phyloP scores from a whole-genome alignment of 2,113 vertebrate species.

The Silurus asotus region DNA sequence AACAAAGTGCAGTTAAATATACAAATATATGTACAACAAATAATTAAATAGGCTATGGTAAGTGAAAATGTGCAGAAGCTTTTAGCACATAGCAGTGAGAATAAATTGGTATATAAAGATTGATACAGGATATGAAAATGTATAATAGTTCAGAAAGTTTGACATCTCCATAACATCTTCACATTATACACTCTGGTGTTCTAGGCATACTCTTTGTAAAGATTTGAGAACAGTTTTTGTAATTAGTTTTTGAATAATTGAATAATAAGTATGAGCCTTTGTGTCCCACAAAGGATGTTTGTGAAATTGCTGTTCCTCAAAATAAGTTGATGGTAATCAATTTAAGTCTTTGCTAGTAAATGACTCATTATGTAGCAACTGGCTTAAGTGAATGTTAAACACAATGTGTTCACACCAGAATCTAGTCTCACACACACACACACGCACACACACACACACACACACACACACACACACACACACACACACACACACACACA shows the following conservation, averaged over 20 bases:
- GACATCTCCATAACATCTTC: background rate
- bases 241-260: background rate
- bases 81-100: too few relatives aligned
- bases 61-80: too few relatives aligned
- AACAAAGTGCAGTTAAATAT: too few relatives aligned
- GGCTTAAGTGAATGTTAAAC: slow-evolving; percentile 1
- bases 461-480: background rate
- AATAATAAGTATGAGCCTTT: background rate
- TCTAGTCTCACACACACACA: background rate
- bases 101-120: too few relatives aligned
- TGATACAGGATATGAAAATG: too few relatives aligned
- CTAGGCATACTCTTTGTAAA: background rate
- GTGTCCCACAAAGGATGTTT: background rate
- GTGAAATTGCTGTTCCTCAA: background rate
- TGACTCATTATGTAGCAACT: background rate
- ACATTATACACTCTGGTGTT: background rate
- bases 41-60: too few relatives aligned
- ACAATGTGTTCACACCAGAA: background rate
- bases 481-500: slow-evolving; percentile 3
- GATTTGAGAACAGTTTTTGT: background rate
- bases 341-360: background rate
- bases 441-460: too few relatives aligned
- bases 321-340: background rate
- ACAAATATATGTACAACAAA: too few relatives aligned
- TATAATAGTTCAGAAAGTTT: background rate